Evolutionary conservation across 2,797 vertebrate genomes (phyloP).

Genomic region (Anabas testudineus): DNA sequence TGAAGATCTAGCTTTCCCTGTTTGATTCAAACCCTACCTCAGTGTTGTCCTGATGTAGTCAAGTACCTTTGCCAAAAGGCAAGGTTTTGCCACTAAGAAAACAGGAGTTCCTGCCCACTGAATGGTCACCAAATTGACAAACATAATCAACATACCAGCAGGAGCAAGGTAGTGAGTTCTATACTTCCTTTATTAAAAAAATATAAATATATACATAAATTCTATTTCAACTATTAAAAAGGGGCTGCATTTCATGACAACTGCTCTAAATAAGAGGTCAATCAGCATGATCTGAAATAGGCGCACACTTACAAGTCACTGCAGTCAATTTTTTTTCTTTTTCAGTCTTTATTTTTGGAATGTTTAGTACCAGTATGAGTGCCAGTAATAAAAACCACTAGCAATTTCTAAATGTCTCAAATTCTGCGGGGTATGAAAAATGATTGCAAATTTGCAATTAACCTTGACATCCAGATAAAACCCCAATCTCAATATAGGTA

Average conservation of each 20-base stretch:
- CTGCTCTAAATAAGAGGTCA: conserved; percentile 89
- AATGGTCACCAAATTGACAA: conserved; percentile 87
- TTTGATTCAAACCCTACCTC: conserved; percentile 87
- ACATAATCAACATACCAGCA: conserved; percentile 90
- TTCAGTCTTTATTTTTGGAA: conserved; percentile 88
- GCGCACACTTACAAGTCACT: conserved; percentile 88
- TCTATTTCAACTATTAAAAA: conserved; percentile 92
- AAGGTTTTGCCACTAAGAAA: conserved; percentile 83
- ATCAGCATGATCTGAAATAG: conserved; percentile 88
- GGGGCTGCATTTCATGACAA: conserved; percentile 89
- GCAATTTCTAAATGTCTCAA: conserved; percentile 83
- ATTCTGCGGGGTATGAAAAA: conserved; percentile 85
- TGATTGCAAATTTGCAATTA: conserved; percentile 86
- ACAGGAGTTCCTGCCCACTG: conserved; percentile 86
- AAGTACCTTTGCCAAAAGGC: conserved; percentile 83
- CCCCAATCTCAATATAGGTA: conserved; percentile 83
- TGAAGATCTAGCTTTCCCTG: conserved; percentile 86
- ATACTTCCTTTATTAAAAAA: conserved; percentile 92
- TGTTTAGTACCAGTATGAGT: conserved; percentile 88
- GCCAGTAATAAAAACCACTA: conserved; percentile 83
- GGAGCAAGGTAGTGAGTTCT: conserved; percentile 90
- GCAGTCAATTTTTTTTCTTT: conserved; percentile 83
- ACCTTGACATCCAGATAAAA: conserved; percentile 88
- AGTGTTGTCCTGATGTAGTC: conserved; percentile 86
- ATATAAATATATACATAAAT: conserved; percentile 92